Conservation (phyloP, 1,140 invertebrate species). For the Dysdera silvatica region DNA sequence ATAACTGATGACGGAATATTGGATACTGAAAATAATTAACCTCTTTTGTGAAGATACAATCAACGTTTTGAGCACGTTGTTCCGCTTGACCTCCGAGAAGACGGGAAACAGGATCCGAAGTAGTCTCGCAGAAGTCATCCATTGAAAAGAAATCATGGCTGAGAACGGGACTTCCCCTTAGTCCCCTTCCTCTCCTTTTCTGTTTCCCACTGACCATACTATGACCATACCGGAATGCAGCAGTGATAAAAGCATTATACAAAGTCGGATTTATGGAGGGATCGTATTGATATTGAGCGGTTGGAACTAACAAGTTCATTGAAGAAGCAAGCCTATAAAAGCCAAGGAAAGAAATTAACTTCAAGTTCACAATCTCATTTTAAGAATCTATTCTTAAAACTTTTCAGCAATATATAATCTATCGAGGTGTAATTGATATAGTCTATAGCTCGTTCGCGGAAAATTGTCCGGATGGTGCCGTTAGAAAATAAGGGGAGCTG, state of each 20-base stretch:
- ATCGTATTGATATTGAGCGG: slow-evolving; percentile 56
- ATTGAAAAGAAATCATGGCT: slow-evolving; percentile 17
- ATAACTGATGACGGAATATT: background rate
- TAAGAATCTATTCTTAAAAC: too few species aligned
- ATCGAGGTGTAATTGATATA: too few species aligned
- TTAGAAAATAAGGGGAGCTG: too few species aligned
- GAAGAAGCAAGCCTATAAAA: slow-evolving; percentile 54
- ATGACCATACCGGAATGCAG: slow-evolving; percentile 91
- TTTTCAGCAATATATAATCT: too few species aligned
- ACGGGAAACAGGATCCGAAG: background rate
- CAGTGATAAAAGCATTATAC: slow-evolving; percentile 92
- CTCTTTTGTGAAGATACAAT: slow-evolving; percentile 82
- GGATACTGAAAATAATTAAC: slow-evolving; percentile 49
- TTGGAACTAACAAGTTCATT: slow-evolving; percentile 52
- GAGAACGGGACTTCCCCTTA: background rate
- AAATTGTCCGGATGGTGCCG: too few species aligned
- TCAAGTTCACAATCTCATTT: too few species aligned
- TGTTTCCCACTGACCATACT: slow-evolving; percentile 60
- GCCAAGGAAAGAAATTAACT: too few species aligned
- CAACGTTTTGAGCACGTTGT: slow-evolving; percentile 39
- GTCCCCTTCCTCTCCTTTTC: background rate
- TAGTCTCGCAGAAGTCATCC: slow-evolving; percentile 9
- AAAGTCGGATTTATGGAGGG: slow-evolving; percentile 72
- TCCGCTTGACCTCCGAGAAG: background rate
- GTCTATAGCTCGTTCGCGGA: too few species aligned